phyloP scores from a whole-genome alignment of 2,888 invertebrate genomes.

The Dolomedes plantarius region DNA sequence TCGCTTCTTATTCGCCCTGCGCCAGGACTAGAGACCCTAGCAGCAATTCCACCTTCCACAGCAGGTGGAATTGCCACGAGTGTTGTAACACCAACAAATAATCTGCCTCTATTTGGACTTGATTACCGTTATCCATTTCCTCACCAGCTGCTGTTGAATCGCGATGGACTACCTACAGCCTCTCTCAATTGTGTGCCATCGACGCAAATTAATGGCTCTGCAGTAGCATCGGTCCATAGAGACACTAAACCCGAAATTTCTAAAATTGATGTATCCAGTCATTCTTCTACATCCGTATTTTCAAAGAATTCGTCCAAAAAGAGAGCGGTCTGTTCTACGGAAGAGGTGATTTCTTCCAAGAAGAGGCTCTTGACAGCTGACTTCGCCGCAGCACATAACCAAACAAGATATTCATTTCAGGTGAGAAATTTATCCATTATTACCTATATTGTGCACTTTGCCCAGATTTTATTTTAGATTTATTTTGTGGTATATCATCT shows the following conservation, averaged over 20 bases:
- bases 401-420: conserved; percentile 61
- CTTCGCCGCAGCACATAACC: conserved; percentile 28
- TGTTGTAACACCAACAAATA: conserved; percentile 42
- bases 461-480: too few species aligned
- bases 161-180: conserved; percentile 22
- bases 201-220: neutral
- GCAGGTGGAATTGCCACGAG: conserved; percentile 17
- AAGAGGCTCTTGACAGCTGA: conserved; percentile 48
- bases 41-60: conserved; percentile 28
- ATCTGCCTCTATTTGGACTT: conserved; percentile 40
- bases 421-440: conserved; percentile 35
- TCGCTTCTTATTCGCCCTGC: conserved; percentile 50
- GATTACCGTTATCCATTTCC: conserved; percentile 52
- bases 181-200: conserved; percentile 8
- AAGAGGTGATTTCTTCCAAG: conserved; percentile 27
- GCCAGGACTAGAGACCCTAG: conserved; percentile 21
- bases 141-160: conserved; percentile 31
- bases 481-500: too few species aligned
- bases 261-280: conserved; percentile 22
- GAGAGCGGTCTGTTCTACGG: conserved; percentile 9
- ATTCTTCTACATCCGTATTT: neutral
- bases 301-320: conserved; percentile 52
- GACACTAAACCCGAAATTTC: conserved; percentile 32
- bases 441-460: too few species aligned
- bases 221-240: neutral